Evolutionary conservation across 2,113 vertebrate species (phyloP), one percentile per base, ranked within the genome.

Genomic region (Petrocephalus microphthalmus): DNA sequence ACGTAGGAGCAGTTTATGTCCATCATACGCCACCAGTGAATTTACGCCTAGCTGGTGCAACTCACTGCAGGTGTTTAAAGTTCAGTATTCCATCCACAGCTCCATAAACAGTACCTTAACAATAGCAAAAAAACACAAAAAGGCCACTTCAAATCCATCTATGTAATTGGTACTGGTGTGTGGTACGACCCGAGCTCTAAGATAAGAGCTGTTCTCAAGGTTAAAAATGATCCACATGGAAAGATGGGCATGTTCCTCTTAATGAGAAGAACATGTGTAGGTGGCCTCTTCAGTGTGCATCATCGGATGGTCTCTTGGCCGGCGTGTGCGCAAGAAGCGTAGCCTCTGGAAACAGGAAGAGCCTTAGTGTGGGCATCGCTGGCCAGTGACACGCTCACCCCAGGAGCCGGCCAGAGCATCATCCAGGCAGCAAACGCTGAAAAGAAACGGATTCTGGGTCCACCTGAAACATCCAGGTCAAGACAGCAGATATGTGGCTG

Each of bases 401-500:
- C 15, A 19, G 33, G 4, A 94, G 93, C 94, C 93, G 94, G 93
- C 92, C 93, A 90, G 89, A 92, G 90, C 89, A 89, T 74, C 5
- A 89, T 91, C 88, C 91, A 94, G 94, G 94, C 92, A 92, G 33
- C 71, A 42, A 4, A 42, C 6, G 33, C 71, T 74, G 29, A 42
- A 29, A 19, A 42, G 15, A 74, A 37, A 17, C 71, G 19, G 11
- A 42, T 74, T 42, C 33, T 74, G 95, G 93, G 95, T 94, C 71
- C 92, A 93, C 91, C 91, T 94, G 94, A 93, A 94, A 52, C 25
- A 52, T 85, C 15, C 5, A 0, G 91, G 92, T 92, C 93, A 94
- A 94, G 95, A 91, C 91, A 94, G 95, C 92, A 85, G 84, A 53
- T 54, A 11, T 6, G 15, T 22, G n/a, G 82, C 11, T 1, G 47